Evolutionary conservation across 2,797 vertebrate species (phyloP), one percentile per base, ranked within the genome.

Genomic region (Protosalanx chinensis): DNA sequence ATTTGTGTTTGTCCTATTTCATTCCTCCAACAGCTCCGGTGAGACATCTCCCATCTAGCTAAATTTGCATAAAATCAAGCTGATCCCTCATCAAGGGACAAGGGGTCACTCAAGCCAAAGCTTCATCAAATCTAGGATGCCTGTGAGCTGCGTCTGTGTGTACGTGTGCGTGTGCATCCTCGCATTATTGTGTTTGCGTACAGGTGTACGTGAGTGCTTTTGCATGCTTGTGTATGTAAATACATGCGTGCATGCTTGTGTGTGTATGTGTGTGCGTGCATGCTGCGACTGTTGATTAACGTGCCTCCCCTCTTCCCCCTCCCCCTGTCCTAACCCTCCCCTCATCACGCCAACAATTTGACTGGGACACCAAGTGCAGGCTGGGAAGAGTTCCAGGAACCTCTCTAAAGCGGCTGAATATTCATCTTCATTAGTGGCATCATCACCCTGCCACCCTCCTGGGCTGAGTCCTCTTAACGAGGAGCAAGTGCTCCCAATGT

Each of bases 361-460:
- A 88, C 86, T 93, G 92, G 84, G 84, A 86, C 80, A 82, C 78
- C 83, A 71, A 82, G 82, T 87, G 81, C 75, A 90, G 91, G 80
- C 81, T 81, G 88, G 93, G 90, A 87, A 89, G 85, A 64, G 81
- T 84, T 92, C 88, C 86, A 94, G 91, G 90, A 95, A 90, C 71
- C 75, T 85, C 85, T 86, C 82, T 77, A 86, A 89, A 83, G 83
- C 83, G 87, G 85, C 88, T 90, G 86, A 88, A 94, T 93, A 94
- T 94, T 93, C 79, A 91, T 94, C 92, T 95, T 95, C 90, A 93
- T 94, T 94, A 93, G 77, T 76, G 82, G 85, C 86, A 87, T 90
- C 77, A 87, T 89, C 84, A 78, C 81, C 87, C 84, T 85, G 84
- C 85, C 84, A 83, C 81, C 85, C 70, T 81, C 81, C 89, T 78